Conservation (phyloP, 2,113 vertebrate genomes). For the Protobothrops mucrosquamatus region DNA sequence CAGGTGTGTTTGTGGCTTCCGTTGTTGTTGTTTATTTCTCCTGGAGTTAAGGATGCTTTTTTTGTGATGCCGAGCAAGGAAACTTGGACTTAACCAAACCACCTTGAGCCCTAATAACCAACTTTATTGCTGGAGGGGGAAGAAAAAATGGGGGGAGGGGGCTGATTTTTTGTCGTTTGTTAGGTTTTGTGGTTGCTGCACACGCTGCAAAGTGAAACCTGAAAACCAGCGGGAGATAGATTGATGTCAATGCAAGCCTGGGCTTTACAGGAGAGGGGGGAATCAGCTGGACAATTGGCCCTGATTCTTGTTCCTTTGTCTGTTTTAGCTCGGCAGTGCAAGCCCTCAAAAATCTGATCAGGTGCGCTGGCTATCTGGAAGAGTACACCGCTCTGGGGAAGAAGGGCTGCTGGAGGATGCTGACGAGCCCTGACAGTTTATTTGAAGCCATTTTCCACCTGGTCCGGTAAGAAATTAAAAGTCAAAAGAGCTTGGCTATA, state of each 20-base stretch:
- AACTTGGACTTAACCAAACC: not conserved
- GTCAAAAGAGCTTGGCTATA: not conserved
- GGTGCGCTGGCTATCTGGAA: not conserved
- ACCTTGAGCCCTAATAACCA: no score
- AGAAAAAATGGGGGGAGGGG: not conserved
- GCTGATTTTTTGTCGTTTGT: no score
- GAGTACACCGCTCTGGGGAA: not conserved
- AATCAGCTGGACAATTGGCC: not conserved
- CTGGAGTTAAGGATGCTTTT: not conserved
- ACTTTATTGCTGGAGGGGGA: not conserved
- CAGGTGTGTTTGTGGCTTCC: no score
- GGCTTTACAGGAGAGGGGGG: not conserved
- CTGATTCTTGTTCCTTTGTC: not conserved
- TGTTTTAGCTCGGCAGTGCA: not conserved
- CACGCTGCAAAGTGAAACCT: no score
- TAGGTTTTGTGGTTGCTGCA: no score
- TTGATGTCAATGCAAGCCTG: not conserved
- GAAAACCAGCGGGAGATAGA: not conserved
- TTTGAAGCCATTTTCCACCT: not conserved
- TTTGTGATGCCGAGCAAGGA: no score
- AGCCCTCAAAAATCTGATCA: not conserved
- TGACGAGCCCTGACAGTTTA: fast-evolving
- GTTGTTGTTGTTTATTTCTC: not conserved
- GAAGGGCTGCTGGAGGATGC: not conserved
- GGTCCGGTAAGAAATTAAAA: not conserved